Conservation (phyloP, 2,888 invertebrate genomes). For the Julus scandinavius region DNA sequence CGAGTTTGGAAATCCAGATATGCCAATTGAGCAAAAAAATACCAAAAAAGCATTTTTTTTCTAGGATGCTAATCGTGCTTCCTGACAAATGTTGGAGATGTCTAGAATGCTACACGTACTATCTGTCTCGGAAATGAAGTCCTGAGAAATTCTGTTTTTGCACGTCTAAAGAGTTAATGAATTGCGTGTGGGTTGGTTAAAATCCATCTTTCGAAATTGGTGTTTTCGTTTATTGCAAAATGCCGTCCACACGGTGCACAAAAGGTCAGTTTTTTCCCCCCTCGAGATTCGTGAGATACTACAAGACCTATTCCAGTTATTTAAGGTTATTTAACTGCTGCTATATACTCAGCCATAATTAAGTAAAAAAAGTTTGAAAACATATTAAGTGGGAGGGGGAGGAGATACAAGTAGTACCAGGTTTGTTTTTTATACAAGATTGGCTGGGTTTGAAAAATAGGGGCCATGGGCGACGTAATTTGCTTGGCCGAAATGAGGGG, state of each 20-base stretch:
- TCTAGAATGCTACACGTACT: neutral
- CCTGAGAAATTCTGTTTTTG: conserved; percentile 9
- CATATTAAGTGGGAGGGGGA: neutral
- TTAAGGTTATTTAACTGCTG: conserved; percentile 18
- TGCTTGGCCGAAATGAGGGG: neutral
- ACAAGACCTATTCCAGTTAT: neutral
- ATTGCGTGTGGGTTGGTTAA: conserved; percentile 18
- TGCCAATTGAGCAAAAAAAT: neutral
- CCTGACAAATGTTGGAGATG: neutral
- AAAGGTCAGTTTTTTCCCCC: neutral
- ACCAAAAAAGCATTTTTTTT: neutral
- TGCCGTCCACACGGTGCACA: neutral
- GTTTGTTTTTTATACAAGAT: neutral
- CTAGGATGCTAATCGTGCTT: neutral
- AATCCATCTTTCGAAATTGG: conserved; percentile 11
- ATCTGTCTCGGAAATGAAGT: conserved; percentile 11
- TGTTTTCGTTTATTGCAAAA: conserved; percentile 9
- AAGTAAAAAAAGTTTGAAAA: conserved; percentile 5
- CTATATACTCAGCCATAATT: neutral
- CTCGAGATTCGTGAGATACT: conserved; percentile 4
- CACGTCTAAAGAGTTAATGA: conserved; percentile 10
- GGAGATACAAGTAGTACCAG: neutral
- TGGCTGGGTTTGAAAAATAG: neutral
- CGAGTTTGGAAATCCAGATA: neutral
- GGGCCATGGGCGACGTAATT: neutral